Evolutionary conservation across 2,888 invertebrate species (phyloP), one percentile per base, ranked within the genome.

Genomic region (Eucriotettix oculatus): DNA sequence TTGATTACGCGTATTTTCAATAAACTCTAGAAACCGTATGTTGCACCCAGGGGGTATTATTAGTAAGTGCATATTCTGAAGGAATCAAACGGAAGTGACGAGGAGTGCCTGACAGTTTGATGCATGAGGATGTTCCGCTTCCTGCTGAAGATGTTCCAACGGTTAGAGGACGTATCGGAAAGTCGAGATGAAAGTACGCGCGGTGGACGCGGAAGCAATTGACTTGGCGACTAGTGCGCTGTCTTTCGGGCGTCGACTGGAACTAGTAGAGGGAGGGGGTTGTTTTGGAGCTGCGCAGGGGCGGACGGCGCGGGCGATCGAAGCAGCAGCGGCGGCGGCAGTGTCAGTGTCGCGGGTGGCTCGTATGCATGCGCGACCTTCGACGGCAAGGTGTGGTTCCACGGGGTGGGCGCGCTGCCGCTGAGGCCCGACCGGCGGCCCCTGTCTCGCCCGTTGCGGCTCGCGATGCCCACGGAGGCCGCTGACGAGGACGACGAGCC

Each of bases 371-470:
- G 42, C 42, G 16, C 17, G 42, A 14, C 14, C n/a, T 48, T 48
- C 40, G 58, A 58, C 59, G 59, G 60, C 67, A 68, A 60, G 63
- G 65, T 68, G 68, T 68, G 68, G 68, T 68, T 68, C 66, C 67
- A 67, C 64, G 68, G 67, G 41, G 67, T 67, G 52, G 68, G 68
- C 58, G 67, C 65, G 52, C 66, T 68, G 64, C 68, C 68, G 65
- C 66, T 68, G 62, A 63, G 68, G 64, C 56, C 62, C 58, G 63
- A 63, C 61, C 44, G 52, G 42, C 58, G 56, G 29, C 55, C 62
- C 42, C 61, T 62, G 42, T 56, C 58, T 16, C 43, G 58, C 16
- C 58, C 44, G 42, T 61, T 16, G 57, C 56, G 55, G 14, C 57
- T 60, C 17, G 29, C 58, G 43, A 55, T 41, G 42, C 56, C 55